Evolutionary conservation across 1,140 invertebrate genomes (phyloP), one percentile per base, ranked within the genome.

Genomic region (Camponotus pennsylvanicus): DNA sequence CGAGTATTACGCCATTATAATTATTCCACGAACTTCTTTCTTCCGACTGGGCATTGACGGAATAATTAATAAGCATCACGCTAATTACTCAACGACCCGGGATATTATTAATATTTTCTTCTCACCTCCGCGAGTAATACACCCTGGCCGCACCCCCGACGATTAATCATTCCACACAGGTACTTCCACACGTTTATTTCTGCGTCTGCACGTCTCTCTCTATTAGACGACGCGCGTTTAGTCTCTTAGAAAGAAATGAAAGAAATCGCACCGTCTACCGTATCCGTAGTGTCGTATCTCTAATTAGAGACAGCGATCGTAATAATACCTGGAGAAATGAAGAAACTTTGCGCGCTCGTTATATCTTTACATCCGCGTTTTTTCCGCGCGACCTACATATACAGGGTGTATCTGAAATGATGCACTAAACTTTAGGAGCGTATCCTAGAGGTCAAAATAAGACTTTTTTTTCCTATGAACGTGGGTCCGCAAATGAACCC

Each of bases 41-140:
- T 37, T 37, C 40, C 79, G 69, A 83, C 79, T 18, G 52, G 55
- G 69, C 79, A 83, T 83, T 61, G 79, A 75, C 79, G 69, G 79
- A 83, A 83, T 83, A 83, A 83, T 83, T 83, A 73, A 83, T 83
- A 83, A 83, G 79, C 79, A 83, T 83, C 79, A 61, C 79, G 55
- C 55, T 83, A 83, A 83, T 83, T 83, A 83, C 69, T 73, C 79
- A 37, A 13, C 69, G 79, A 83, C 79, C 15, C 49, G 13, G 13
- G 55, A 55, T 82, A 21, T 83, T 83, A 83, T 83, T 83, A 83
- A 83, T 83, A 83, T 75, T 83, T 83, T 75, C 79, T 49, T 57
- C 40, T 34, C 67, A 61, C 79, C 57, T 61, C 18, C 69, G 69
- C 40, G 69, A 52, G 57, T 83, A 83, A 75, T 83, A 83, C 69